Conservation (phyloP, 2,113 vertebrate species). For the Butorides virescens region DNA sequence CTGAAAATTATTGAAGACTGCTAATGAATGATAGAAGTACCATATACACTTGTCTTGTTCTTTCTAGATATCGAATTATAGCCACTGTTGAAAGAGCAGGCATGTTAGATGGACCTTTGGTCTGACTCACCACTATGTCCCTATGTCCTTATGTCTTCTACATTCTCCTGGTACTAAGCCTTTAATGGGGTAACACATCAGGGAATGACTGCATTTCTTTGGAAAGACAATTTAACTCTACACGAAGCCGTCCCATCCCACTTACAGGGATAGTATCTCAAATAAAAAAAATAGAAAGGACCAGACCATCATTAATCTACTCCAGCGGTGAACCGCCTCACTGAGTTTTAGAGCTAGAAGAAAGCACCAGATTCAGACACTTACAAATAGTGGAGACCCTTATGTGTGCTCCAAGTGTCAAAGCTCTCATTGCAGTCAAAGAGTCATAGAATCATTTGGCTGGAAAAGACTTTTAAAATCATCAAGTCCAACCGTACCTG, state of each 20-base stretch:
- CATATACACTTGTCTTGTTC: not conserved
- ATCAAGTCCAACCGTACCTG: too few relatives aligned
- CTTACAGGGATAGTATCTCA: not conserved
- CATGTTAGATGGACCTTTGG: not conserved
- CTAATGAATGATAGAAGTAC: not conserved
- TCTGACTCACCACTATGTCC: not conserved
- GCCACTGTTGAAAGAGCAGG: not conserved
- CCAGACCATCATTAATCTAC: not conserved
- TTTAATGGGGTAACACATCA: not conserved
- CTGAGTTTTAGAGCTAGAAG: not conserved
- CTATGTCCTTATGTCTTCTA: not conserved
- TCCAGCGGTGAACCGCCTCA: not conserved
- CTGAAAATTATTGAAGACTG: not conserved
- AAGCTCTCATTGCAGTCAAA: not conserved
- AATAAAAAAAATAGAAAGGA: not conserved
- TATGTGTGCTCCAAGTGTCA: fast-evolving
- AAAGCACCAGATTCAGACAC: not conserved
- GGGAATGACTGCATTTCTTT: not conserved
- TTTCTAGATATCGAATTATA: not conserved
- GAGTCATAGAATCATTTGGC: too few relatives aligned
- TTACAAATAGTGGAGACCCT: fast-evolving
- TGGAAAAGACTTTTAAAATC: too few relatives aligned
- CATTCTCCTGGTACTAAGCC: not conserved
- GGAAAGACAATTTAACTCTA: not conserved
- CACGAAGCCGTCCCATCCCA: fast-evolving